These are phyloP conservation scores for Lithophane socia DNA, from an alignment of 2,888 invertebrate species.

Conservation along the genomic window DNA sequence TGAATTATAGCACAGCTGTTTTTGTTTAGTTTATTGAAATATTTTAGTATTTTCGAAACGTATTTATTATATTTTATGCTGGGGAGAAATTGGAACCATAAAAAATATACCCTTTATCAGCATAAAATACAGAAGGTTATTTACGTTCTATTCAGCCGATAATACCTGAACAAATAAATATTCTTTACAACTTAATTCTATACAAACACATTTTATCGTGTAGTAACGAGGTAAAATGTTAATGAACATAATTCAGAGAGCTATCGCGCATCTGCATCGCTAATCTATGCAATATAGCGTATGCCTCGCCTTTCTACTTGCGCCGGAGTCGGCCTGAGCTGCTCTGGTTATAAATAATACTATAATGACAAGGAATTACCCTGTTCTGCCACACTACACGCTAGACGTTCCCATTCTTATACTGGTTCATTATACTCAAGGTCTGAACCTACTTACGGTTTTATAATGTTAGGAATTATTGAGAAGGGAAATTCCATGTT, in stretches of 20 bases:
- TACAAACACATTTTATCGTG: slow-evolving; percentile 51
- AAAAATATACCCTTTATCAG: slow-evolving; percentile 12
- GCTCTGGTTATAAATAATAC: slow-evolving; percentile 88
- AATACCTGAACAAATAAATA: slow-evolving; percentile 56
- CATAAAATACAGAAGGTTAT: slow-evolving; percentile 28
- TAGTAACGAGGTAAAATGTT: slow-evolving; percentile 52
- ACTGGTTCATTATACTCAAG: slow-evolving; percentile 81
- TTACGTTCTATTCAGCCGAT: slow-evolving; percentile 46
- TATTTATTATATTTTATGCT: slow-evolving; percentile 10
- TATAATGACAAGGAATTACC: slow-evolving; percentile 90
- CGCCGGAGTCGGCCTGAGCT: slow-evolving; percentile 74
- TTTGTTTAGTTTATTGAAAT: slow-evolving; percentile 8
- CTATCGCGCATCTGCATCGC: slow-evolving; percentile 62
- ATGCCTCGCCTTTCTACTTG: slow-evolving; percentile 75
- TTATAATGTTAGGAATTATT: slow-evolving; percentile 72
- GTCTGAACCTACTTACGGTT: slow-evolving; percentile 78
- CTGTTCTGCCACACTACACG: slow-evolving; percentile 84
- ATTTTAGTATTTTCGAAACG: background rate
- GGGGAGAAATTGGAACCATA: background rate
- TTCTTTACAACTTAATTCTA: slow-evolving; percentile 63
- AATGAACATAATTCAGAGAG: slow-evolving; percentile 62
- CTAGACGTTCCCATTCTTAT: slow-evolving; percentile 79
- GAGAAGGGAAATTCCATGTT: slow-evolving; percentile 63
- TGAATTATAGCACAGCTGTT: slow-evolving; percentile 17
- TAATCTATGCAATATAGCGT: slow-evolving; percentile 72